Conservation (phyloP, 2,797 vertebrate species). For the Oreortyx pictus region DNA sequence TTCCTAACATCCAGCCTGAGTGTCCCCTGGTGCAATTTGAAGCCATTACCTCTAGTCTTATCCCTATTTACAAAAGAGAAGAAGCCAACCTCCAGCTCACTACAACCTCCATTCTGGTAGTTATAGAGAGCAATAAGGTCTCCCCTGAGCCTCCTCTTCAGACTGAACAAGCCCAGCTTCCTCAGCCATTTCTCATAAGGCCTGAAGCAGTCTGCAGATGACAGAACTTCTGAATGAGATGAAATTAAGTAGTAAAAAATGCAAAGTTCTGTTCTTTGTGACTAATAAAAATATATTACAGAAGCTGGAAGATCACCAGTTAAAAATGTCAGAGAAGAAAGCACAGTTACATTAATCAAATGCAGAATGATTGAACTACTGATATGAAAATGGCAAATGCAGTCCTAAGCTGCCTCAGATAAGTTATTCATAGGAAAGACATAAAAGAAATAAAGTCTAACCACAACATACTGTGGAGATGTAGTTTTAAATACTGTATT, state of each 20-base stretch:
- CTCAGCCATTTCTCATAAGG: not conserved
- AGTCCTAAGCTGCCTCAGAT: not conserved
- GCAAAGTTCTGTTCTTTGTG: not conserved
- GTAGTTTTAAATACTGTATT: not conserved
- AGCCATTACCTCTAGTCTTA: too few relatives aligned
- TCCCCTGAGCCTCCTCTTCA: too few relatives aligned
- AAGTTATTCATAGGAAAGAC: not conserved
- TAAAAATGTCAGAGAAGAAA: constrained; percentile 20
- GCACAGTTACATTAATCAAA: not conserved
- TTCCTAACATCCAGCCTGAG: too few relatives aligned
- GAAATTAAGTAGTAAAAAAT: not conserved
- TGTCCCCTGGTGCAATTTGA: too few relatives aligned
- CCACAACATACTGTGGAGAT: not conserved
- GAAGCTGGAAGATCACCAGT: not conserved
- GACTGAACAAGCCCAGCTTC: too few relatives aligned
- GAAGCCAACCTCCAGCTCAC: too few relatives aligned
- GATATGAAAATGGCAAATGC: constrained; percentile 7
- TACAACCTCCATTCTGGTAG: too few relatives aligned
- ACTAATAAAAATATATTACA: not conserved
- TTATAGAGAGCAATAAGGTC: too few relatives aligned
- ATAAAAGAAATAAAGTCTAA: not conserved
- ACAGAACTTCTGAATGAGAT: not conserved
- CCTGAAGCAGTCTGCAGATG: not conserved
- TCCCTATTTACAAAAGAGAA: too few relatives aligned
- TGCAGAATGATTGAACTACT: not conserved